Evolutionary conservation across 2,797 vertebrate species (phyloP), one percentile per base, ranked within the genome.

Genomic region (Parotocinclus haroldoi): DNA sequence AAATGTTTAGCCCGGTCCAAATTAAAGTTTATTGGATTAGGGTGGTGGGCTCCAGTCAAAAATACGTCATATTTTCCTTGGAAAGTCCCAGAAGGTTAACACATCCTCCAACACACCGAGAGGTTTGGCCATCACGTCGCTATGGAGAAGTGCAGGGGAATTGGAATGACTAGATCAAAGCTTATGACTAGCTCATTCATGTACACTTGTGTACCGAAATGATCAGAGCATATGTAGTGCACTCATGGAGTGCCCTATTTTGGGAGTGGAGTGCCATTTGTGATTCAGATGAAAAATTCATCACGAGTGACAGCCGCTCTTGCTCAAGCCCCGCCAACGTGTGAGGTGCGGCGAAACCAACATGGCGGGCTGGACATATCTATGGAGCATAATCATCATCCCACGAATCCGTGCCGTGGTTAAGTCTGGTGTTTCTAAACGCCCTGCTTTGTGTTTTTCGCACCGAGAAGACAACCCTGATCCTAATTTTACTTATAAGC

Each of bases 51-150:
- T 42, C 40, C 40, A 42, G 8, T 9, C 40, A 42, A 9, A 42
- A 11, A 4, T 42, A 52, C 61, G 19, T 53, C 49, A 63, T 42
- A 63, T 63, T 63, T 63, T 52, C 49, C 49, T 27, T 11, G 7
- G 38, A 27, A 49, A 27, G 51, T 37, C 61, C 48, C 40, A 42
- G 10, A 42, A 42, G 40, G 40, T 42, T 42, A 42, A 42, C n/a
- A n/a, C n/a, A 42, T 1, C 27, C 2, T 2, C 27, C 27, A 27
- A 27, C 27, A 27, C 27, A 27, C 27, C 5, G 27, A 27, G 27
- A 27, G 27, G 27, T 27, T 27, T 27, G 27, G 27, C 2, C 27
- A 27, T 27, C 27, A 27, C 5, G 27, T 27, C 5, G 27, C 27
- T 27, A 5, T 27, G 27, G 5, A 27, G 27, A 27, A 27, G 27